A percentile compares a stretch with the other conserved stretches of the same genome.
These are phyloP conservation scores for Temnothorax longispinosus DNA, from an alignment of 1,140 invertebrate species.

Conservation along the genomic window DNA sequence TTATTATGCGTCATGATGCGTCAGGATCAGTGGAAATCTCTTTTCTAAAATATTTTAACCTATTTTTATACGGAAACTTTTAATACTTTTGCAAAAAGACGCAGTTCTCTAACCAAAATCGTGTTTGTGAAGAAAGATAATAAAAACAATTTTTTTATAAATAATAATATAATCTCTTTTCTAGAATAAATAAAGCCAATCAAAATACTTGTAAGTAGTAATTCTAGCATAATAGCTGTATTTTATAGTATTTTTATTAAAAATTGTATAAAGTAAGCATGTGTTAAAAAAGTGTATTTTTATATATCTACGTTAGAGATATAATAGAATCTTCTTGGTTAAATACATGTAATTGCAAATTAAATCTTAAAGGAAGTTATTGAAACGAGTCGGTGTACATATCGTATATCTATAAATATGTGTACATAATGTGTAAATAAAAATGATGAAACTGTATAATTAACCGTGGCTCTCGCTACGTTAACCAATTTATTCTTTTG, in stretches of 20 bases:
- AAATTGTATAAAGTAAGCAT: conserved; percentile 5
- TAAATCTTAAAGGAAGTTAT: background rate
- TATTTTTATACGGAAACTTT: background rate
- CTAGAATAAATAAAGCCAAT: background rate
- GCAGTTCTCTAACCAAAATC: background rate
- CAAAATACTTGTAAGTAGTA: conserved; percentile 18
- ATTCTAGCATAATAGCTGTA: background rate
- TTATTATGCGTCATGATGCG: conserved; percentile 4
- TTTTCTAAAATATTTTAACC: background rate
- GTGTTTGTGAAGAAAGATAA: background rate
- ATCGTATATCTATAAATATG: conserved; percentile 16
- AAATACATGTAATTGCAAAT: background rate
- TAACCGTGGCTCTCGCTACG: background rate
- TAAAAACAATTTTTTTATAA: background rate
- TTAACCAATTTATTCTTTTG: background rate
- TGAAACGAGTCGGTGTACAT: conserved; percentile 27
- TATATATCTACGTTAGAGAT: background rate
- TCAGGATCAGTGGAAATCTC: conserved; percentile 3
- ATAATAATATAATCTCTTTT: background rate
- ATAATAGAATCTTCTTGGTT: background rate
- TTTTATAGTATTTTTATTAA: background rate
- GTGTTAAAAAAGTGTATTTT: background rate
- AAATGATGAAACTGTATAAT: conserved; percentile 25
- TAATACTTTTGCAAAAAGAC: background rate
- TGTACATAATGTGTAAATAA: conserved; percentile 51